These are phyloP conservation scores for Pseudomyrmex gracilis DNA, from an alignment of 1,140 invertebrate species.

Conservation along the genomic window DNA sequence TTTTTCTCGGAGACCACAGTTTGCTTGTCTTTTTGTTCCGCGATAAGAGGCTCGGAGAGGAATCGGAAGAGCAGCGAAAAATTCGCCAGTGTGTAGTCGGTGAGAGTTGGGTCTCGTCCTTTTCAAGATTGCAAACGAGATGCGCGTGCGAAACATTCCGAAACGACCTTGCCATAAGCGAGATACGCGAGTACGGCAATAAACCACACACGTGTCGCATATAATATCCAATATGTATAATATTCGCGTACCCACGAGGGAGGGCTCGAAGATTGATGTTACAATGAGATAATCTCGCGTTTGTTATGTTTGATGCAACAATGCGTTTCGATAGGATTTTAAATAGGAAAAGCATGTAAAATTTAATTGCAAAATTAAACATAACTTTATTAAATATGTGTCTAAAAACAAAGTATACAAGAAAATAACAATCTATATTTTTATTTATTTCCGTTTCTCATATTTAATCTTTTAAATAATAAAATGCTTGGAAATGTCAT, in stretches of 20 bases:
- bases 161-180: conserved; percentile 66
- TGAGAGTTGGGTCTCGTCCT: conserved; percentile 32
- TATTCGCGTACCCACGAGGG: neutral
- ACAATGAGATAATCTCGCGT: neutral
- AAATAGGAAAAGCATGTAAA: too few species aligned
- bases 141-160: conserved; percentile 66
- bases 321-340: neutral
- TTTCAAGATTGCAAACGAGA: conserved; percentile 63
- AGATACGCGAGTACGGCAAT: conserved; percentile 34
- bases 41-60: conserved; percentile 22
- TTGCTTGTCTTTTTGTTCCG: neutral
- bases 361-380: too few species aligned
- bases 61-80: conserved; percentile 36
- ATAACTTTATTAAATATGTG: too few species aligned
- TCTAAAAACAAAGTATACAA: too few species aligned
- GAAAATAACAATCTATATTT: too few species aligned
- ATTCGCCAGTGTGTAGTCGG: conserved; percentile 11
- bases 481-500: neutral
- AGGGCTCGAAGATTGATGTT: conserved; percentile 40
- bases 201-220: neutral
- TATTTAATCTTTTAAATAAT: neutral
- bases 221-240: neutral
- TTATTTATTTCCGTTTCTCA: too few species aligned
- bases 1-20: neutral
- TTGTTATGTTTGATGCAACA: neutral